Base-by-base conservation (phyloP, 2,797 vertebrate genomes). In the Zenarchopterus dispar region DNA sequence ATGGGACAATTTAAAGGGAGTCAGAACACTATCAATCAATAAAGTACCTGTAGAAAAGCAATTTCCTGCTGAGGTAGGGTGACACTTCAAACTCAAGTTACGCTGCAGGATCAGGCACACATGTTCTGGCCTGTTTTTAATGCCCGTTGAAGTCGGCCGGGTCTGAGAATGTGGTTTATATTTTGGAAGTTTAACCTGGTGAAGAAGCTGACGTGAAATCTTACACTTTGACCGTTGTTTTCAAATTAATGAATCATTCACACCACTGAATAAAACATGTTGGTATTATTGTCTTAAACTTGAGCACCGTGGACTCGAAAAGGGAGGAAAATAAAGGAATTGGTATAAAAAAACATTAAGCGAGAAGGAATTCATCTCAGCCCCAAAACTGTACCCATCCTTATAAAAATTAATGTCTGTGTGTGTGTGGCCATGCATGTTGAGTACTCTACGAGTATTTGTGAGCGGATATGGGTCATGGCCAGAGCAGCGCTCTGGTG, bases 401-500 rank as follows among this genome's bases (percentile, higher is more conserved):
- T 44, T 69, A 23, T 18, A 21, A 56, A 70, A 74, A 77, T 59
- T 3, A 62, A 71, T 59, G 50, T 15, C 42, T 41, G 53, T 39
- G 50, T 73, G 82, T 75, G 84, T 85, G 86, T 73, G 89, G 87
- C 19, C 67, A 13, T 3, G 31, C 44, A 56, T 70, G 75, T 49
- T n/a, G 50, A 75, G 69, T 15, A 45, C 52, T 63, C 67, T 75
- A 78, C 55, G 73, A 81, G 75, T 65, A 84, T 84, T 77, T 75
- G 84, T 58, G 87, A 90, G 83, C 39, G 70, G 73, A 83, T 53
- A 46, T 86, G 85, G 92, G 94, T 95, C 91, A 92, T 70, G 92
- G 93, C 90, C 93, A 88, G 87, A 91, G 81, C 85, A 85, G 77
- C 79, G 72, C 79, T 68, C 50, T 46, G 70, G 73, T 47, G 71